Base-by-base conservation (phyloP, 2,888 invertebrate genomes). In the Metellina segmentata region DNA sequence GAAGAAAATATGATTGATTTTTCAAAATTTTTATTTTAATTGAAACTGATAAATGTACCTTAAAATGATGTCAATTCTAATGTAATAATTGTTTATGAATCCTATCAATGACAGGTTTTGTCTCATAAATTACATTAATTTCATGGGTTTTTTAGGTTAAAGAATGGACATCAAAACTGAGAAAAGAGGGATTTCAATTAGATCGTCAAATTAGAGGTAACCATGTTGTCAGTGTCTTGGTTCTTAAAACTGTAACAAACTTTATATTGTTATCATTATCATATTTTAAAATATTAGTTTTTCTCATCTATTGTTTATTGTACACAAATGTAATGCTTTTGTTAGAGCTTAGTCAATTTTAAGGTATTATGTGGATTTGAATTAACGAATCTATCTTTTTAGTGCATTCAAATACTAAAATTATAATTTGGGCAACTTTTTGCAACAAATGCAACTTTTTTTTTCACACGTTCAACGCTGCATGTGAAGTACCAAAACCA, bases 81-180 rank as follows among this genome's bases (percentile, higher is more conserved):
- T 61, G 13, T 61, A 1, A 61, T 61, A 61, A 8, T 61, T 61
- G 11, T 61, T 1, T 13, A 61, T 8, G 6, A 13, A 11, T 61
- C 11, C 11, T 13, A 61, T 11, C 8, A 61, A 61, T 13, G 11
- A 8, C 8, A 2, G 61, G 11, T 61, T 61, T 61, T 16, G 11
- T 61, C 61, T 11, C 61, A 16, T 16, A 61, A 9, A 11, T 16
- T 4, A 61, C 11, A 61, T 61, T 61, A 61, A 11, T 61, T 16
- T 61, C 61, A 16, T 61, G 5, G 16, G 13, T 52, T 81, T 86
- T 79, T n/a, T 95, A 99, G 98, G 99, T 99, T 93, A 98, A 98
- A 94, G 99, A 99, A 95, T 99, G 99, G 98, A 97, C 97, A 93
- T 97, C 98, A 94, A 99, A 98, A 96, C 96, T 99, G 94, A 96